These are phyloP conservation scores for Camarhynchus parvulus DNA, from an alignment of 2,113 vertebrate genomes.

Conservation along the genomic window DNA sequence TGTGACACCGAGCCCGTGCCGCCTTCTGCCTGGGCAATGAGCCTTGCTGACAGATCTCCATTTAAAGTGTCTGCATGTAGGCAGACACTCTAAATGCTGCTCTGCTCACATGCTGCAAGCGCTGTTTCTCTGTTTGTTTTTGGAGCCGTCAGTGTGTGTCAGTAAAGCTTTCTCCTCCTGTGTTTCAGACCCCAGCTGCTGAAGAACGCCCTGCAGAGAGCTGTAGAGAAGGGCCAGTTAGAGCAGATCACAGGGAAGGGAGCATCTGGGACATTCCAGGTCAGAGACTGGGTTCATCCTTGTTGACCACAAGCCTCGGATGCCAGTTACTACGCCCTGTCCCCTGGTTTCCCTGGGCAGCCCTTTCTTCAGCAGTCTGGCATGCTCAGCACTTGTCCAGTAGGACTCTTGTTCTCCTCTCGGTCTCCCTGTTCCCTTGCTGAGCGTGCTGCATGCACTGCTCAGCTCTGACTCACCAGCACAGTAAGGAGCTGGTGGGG, in stretches of 20 bases:
- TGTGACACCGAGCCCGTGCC: accelerated
- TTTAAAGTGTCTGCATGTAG: conserved; percentile 11
- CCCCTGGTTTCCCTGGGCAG: background rate
- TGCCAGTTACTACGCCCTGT: background rate
- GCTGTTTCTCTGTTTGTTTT: conserved; percentile 10
- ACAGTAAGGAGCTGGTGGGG: conserved; percentile 47
- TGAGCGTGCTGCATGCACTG: background rate
- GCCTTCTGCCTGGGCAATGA: background rate
- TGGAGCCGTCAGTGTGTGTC: conserved; percentile 20
- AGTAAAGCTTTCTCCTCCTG: conserved; percentile 41
- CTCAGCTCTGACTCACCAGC: conserved; percentile 57
- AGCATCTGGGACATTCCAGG: conserved; percentile 97
- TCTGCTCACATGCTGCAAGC: background rate
- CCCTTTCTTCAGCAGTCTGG: conserved; percentile 3
- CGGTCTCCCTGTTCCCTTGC: background rate
- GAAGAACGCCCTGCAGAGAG: conserved; percentile 91
- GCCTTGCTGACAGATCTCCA: conserved; percentile 7
- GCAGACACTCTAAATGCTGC: background rate
- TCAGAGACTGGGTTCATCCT: conserved; percentile 65
- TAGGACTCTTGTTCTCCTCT: background rate
- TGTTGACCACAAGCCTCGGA: background rate
- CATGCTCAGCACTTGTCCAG: background rate
- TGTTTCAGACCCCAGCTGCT: conserved; percentile 88
- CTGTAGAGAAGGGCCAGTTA: conserved; percentile 93
- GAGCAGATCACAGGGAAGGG: conserved; percentile 98